Evolutionary conservation across 2,888 invertebrate genomes (phyloP).

Genomic region (Brachynemurus nebulosus): DNA sequence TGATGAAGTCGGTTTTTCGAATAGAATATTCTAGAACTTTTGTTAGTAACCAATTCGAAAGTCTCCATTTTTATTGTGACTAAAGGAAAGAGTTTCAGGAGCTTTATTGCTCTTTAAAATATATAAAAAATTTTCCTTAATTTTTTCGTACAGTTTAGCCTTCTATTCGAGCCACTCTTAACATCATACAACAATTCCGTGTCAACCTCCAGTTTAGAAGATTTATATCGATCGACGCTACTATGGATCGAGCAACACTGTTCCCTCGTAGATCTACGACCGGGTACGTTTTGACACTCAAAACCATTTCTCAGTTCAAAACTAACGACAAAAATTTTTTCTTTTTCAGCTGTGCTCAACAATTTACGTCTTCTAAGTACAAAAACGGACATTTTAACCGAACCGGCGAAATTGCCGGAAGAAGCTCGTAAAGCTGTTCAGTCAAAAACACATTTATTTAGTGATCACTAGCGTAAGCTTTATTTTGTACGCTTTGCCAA

Average conservation of each 20-base stretch:
- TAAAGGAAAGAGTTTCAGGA: too few species aligned
- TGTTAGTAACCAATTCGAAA: background rate
- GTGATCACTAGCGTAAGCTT: too few species aligned
- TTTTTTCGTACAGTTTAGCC: slow-evolving; percentile 59
- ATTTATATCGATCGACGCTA: slow-evolving; percentile 80
- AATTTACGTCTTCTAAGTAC: slow-evolving; percentile 82
- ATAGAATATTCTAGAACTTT: background rate
- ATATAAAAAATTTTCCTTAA: background rate
- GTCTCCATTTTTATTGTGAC: background rate
- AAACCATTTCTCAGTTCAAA: too few species aligned
- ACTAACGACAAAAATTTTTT: too few species aligned
- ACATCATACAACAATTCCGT: slow-evolving; percentile 85
- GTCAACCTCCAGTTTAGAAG: slow-evolving; percentile 80
- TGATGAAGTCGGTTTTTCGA: too few species aligned
- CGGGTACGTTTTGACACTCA: slow-evolving; percentile 55
- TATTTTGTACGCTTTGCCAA: too few species aligned
- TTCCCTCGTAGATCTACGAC: slow-evolving; percentile 83
- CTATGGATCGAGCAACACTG: slow-evolving; percentile 96
- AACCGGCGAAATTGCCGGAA: slow-evolving; percentile 76
- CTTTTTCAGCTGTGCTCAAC: slow-evolving; percentile 68
- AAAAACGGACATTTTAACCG: slow-evolving; percentile 81
- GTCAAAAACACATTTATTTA: too few species aligned
- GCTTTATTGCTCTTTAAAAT: too few species aligned
- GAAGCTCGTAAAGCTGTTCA: slow-evolving; percentile 78
- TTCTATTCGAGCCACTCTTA: slow-evolving; percentile 78